A percentile compares a stretch with the other conserved stretches of the same genome.
Conservation (phyloP, 2,113 vertebrate genomes). For the Rhizomys pruinosus region DNA sequence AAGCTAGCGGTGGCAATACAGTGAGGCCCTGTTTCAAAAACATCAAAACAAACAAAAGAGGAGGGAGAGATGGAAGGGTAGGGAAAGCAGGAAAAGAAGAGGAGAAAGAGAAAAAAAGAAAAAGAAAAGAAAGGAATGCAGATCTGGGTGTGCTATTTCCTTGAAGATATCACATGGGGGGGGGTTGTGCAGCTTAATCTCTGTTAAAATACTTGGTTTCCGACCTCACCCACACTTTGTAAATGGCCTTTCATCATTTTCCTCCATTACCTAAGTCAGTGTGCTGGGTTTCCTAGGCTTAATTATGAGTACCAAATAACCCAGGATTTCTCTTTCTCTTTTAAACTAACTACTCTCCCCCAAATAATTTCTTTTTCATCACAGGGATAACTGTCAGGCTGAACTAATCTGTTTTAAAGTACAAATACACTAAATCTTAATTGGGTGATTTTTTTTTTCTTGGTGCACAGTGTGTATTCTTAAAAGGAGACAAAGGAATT, state of each 20-base stretch:
- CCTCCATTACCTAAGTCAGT: background rate
- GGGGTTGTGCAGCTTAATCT: background rate
- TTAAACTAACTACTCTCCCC: background rate
- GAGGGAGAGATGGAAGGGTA: no score
- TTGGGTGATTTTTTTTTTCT: conserved; percentile 3
- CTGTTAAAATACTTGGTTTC: background rate
- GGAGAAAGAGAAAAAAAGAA: background rate
- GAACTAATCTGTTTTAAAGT: conserved; percentile 42
- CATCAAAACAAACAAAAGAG: no score
- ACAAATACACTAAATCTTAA: background rate
- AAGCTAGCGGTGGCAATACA: background rate
- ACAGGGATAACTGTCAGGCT: conserved; percentile 28
- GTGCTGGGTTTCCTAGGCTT: background rate
- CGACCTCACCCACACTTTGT: background rate
- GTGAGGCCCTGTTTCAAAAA: background rate
- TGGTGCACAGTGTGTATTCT: background rate
- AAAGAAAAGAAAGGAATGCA: background rate
- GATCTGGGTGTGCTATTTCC: no score
- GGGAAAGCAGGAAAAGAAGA: background rate
- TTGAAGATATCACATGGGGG: no score
- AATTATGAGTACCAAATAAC: background rate
- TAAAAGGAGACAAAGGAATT: conserved; percentile 30
- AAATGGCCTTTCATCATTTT: background rate
- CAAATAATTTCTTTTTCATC: conserved; percentile 26
- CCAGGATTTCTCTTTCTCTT: background rate